phyloP scores from a whole-genome alignment of 1,140 invertebrate species.

The Cyrtorhinus lividipennis region DNA sequence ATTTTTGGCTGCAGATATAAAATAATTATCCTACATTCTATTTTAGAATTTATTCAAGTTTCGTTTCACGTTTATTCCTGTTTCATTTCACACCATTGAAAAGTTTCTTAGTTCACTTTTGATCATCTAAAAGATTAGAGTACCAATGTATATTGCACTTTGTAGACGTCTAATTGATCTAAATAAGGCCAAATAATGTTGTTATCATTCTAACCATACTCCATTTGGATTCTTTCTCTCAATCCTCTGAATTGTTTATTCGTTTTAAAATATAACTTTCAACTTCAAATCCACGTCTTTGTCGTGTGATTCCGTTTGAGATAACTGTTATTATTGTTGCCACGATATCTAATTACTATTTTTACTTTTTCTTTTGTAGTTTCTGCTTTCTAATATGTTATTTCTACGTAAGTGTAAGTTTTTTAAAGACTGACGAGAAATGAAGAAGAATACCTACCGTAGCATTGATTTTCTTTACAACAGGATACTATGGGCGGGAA shows the following conservation, averaged over 20 bases:
- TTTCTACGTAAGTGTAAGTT: neutral
- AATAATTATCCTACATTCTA: constrained; percentile 19
- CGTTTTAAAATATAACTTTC: neutral
- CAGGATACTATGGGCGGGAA: constrained; percentile 11
- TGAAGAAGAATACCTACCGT: neutral
- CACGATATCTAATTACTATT: neutral
- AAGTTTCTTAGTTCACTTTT: constrained; percentile 5
- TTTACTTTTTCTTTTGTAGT: no score
- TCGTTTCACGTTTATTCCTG: constrained; percentile 13
- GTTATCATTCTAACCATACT: neutral
- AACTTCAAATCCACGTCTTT: neutral
- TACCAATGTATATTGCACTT: constrained; percentile 10
- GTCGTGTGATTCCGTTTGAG: neutral
- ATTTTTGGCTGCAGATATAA: constrained; percentile 17
- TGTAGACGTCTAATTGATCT: constrained; percentile 16
- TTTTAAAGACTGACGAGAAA: neutral
- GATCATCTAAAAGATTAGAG: no score
- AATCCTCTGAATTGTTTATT: no score
- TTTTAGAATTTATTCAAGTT: constrained; percentile 19
- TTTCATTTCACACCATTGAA: constrained; percentile 14
- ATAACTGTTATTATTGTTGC: neutral
- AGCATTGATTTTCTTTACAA: neutral
- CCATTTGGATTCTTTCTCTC: no score
- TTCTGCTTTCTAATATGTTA: no score
- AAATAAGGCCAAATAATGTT: constrained; percentile 20